Base-by-base conservation (phyloP, 2,888 invertebrate species). In the Platynereis dumerilii region DNA sequence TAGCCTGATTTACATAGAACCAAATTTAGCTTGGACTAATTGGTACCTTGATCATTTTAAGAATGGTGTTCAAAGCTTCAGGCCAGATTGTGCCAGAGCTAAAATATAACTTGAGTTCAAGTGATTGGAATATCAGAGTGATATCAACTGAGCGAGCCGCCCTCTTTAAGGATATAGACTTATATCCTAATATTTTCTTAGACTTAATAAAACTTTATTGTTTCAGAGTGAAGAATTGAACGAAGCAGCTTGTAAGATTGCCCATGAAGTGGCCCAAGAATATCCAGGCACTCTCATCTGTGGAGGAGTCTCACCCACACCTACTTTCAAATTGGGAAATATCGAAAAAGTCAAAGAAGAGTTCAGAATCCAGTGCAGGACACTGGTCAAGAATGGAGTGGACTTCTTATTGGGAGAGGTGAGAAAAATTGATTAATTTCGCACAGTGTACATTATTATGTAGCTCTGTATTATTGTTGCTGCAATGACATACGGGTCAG, bases 401-500 rank as follows among this genome's bases (percentile, higher is more conserved):
- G 65, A 68, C 45, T 68, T 65, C 44, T 55, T 68, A 1, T 53
- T 68, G 56, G 68, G 53, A 44, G 68, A 68, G 59, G 68, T 68
- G 62, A 27, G 57, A 24, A 5, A 48, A 10, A n/a, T 48, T n/a
- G 42, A 42, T 42, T 42, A 42, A 42, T 42, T 42, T 42, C 17
- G 17, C 17, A 42, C 17, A 12, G 17, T 42, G 12, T 12, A 42
- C 42, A 42, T 10, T 42, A 42, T 42, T n/a, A n/a, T n/a, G n/a
- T n/a, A n/a, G n/a, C n/a, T n/a, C n/a, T n/a, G n/a, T n/a, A n/a
- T n/a, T n/a, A n/a, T n/a, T n/a, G n/a, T n/a, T n/a, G n/a, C n/a
- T n/a, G n/a, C n/a, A n/a, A n/a, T n/a, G n/a, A n/a, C n/a, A n/a
- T n/a, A n/a, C n/a, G n/a, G n/a, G n/a, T n/a, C n/a, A n/a, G n/a